A percentile compares a stretch with the other conserved stretches of the same genome.
Conservation (phyloP, 2,888 invertebrate genomes). For the Eutolmus rufibarbis region DNA sequence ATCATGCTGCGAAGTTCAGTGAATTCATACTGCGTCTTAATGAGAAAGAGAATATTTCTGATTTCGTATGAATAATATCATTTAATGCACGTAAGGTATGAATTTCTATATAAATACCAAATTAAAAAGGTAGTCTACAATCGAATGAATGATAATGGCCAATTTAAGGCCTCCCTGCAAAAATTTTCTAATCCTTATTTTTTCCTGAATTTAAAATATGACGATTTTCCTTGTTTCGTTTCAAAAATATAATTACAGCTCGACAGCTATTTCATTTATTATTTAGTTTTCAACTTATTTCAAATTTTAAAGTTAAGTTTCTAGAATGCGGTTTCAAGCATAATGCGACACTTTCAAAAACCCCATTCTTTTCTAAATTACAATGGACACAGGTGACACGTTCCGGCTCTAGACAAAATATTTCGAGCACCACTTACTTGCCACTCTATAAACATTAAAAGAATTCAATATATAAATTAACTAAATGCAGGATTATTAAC, state of each 20-base stretch:
- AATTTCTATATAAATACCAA: background rate
- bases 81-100: background rate
- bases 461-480: conserved; percentile 14
- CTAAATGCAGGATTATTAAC: conserved; percentile 37
- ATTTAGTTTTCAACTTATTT: background rate
- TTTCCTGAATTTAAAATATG: background rate
- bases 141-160: background rate
- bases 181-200: background rate
- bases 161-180: background rate
- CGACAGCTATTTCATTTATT: background rate
- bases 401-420: background rate
- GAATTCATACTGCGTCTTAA: too few relatives aligned
- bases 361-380: background rate
- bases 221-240: background rate
- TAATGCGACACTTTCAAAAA: background rate
- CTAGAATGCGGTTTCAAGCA: background rate
- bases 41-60: background rate
- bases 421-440: background rate
- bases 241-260: background rate
- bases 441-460: background rate
- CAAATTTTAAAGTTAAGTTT: background rate
- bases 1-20: background rate
- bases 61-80: background rate
- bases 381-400: background rate
- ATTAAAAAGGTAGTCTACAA: background rate